Evolutionary conservation across 2,888 invertebrate species (phyloP).

Genomic region (Cerastis leucographa): DNA sequence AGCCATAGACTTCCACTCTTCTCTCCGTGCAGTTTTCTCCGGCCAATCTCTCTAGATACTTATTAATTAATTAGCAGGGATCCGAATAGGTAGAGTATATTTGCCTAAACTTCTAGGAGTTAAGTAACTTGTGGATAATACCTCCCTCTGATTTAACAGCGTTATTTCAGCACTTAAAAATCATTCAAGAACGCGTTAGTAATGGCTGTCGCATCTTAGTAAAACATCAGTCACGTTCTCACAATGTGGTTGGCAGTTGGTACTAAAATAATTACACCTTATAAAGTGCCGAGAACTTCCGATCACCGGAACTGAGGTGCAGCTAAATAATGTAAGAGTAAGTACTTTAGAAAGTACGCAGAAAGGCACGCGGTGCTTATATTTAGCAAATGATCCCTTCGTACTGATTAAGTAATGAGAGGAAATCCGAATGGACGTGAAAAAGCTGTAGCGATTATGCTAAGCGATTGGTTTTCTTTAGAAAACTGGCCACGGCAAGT

Average conservation of each 20-base stretch:
- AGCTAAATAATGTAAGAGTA: constrained; percentile 38
- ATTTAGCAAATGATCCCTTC: constrained; percentile 53
- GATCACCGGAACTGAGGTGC: constrained; percentile 25
- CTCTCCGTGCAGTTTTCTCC: too few relatives aligned
- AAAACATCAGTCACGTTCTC: neutral
- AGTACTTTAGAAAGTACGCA: constrained; percentile 53
- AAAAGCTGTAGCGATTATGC: constrained; percentile 64
- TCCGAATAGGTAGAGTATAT: too few relatives aligned
- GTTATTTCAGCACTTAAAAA: too few relatives aligned
- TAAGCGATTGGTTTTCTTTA: constrained; percentile 61
- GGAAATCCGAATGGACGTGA: constrained; percentile 63
- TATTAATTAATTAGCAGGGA: neutral
- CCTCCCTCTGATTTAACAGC: too few relatives aligned
- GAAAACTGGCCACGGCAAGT: constrained; percentile 64
- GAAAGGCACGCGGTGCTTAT: constrained; percentile 20
- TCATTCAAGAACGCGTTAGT: neutral
- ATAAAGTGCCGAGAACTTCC: constrained; percentile 5
- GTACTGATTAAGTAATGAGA: constrained; percentile 58
- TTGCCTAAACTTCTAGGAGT: too few relatives aligned
- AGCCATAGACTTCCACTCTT: too few relatives aligned
- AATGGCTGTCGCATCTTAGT: neutral
- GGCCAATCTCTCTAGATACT: neutral
- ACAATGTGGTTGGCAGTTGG: constrained; percentile 5
- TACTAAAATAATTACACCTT: constrained; percentile 28
- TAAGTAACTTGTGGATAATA: too few relatives aligned